Evolutionary conservation across 2,888 invertebrate genomes (phyloP).

Genomic region (Drosophila neonasuta): DNA sequence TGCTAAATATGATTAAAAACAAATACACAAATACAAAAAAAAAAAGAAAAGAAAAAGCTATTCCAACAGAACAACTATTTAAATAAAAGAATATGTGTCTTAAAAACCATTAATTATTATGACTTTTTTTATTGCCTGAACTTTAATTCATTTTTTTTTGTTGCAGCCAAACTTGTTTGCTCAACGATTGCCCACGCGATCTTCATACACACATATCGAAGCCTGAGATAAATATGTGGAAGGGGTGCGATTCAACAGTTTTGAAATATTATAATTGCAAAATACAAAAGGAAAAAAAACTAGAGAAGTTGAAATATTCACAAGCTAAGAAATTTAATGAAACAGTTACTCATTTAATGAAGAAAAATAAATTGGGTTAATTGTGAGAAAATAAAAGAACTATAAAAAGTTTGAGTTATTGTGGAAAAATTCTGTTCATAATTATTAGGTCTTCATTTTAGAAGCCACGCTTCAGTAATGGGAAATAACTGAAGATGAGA

Average conservation of each 20-base stretch:
- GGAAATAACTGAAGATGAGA: no score
- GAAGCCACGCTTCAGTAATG: not conserved
- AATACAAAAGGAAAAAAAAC: not conserved
- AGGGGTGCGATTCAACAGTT: slow-evolving; percentile 17
- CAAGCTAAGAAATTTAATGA: not conserved
- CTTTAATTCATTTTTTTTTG: slow-evolving; percentile 31
- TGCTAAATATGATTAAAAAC: slow-evolving; percentile 42
- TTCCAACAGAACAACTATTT: slow-evolving; percentile 65
- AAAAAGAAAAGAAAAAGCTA: slow-evolving; percentile 39
- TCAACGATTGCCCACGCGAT: slow-evolving; percentile 42
- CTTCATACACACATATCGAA: slow-evolving; percentile 21
- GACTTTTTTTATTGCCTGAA: slow-evolving; percentile 61
- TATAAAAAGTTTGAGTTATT: not conserved
- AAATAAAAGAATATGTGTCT: slow-evolving; percentile 78
- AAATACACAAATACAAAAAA: slow-evolving; percentile 13
- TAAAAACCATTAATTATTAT: slow-evolving; percentile 62
- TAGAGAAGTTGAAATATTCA: not conserved
- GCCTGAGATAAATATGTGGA: not conserved
- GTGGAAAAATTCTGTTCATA: not conserved
- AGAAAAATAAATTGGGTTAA: slow-evolving; percentile 1
- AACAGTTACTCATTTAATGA: not conserved
- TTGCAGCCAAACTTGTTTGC: slow-evolving; percentile 57
- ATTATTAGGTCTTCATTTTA: not conserved
- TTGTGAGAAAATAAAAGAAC: slow-evolving; percentile 3
- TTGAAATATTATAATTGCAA: not conserved